Evolutionary conservation across 2,888 invertebrate species (phyloP).

Genomic region (Drosophila anomelani): DNA sequence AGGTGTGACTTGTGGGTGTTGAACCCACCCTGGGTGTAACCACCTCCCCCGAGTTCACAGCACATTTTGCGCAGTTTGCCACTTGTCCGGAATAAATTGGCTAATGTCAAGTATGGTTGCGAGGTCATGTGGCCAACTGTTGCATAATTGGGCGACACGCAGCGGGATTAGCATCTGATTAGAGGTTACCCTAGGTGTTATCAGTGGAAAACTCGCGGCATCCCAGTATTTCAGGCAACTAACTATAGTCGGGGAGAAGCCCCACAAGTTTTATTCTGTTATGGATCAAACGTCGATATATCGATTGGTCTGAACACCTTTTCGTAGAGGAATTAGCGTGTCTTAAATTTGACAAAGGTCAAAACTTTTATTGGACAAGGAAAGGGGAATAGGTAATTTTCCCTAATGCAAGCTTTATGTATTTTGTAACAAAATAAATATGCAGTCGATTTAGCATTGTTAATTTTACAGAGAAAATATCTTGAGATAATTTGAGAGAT

Average conservation of each 20-base stretch:
- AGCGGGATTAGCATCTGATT: conserved; percentile 58
- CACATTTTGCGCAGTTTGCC: conserved; percentile 55
- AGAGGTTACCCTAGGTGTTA: conserved; percentile 40
- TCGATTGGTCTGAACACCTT: conserved; percentile 54
- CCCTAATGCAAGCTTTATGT: no score
- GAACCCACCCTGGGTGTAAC: background rate
- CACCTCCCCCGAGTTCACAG: background rate
- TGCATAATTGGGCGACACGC: conserved; percentile 30
- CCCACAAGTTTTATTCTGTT: conserved; percentile 54
- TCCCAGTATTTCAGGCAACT: conserved; percentile 11
- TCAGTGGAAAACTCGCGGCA: conserved; percentile 6
- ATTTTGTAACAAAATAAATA: no score
- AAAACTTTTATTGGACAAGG: background rate
- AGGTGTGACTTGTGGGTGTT: conserved; percentile 18
- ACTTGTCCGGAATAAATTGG: conserved; percentile 65
- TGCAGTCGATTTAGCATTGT: no score
- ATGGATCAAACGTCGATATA: conserved; percentile 58
- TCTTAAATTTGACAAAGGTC: conserved; percentile 12
- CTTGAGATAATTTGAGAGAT: background rate
- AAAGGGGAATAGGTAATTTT: no score
- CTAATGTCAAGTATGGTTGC: conserved; percentile 77
- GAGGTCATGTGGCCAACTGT: conserved; percentile 66
- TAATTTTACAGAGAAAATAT: rapidly evolving
- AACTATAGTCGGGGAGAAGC: conserved; percentile 46
- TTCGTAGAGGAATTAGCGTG: background rate